These are phyloP conservation scores for Conops quadrifasciatus DNA, from an alignment of 2,888 invertebrate species.

Conservation along the genomic window DNA sequence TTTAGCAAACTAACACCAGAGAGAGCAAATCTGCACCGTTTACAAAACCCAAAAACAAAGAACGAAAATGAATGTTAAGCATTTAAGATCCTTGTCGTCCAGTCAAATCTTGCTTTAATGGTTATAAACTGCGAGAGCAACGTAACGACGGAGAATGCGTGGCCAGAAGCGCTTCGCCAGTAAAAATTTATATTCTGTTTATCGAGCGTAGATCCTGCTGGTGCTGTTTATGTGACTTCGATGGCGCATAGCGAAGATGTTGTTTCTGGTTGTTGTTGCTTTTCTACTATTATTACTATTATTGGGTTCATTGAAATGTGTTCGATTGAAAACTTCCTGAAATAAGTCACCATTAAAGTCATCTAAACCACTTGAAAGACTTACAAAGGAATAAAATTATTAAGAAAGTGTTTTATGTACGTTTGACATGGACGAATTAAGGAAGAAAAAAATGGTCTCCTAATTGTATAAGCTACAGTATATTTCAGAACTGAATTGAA, in stretches of 20 bases:
- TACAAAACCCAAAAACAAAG: background rate
- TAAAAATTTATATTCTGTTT: constrained; percentile 22
- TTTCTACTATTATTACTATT: background rate
- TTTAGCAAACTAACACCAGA: background rate
- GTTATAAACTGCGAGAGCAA: constrained; percentile 20
- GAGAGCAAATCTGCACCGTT: background rate
- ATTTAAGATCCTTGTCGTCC: constrained; percentile 20
- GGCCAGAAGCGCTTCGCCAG: background rate
- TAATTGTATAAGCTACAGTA: too few relatives aligned
- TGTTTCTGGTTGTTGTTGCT: background rate
- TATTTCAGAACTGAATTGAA: too few relatives aligned
- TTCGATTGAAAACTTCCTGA: background rate
- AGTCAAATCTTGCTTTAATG: constrained; percentile 17
- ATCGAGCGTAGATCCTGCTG: constrained; percentile 2
- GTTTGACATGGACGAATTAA: too few relatives aligned
- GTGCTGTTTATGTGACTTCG: constrained; percentile 11
- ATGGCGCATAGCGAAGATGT: background rate
- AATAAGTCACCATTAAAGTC: too few relatives aligned
- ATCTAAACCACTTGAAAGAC: too few relatives aligned
- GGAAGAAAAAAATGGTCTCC: too few relatives aligned
- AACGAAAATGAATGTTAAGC: constrained; percentile 6
- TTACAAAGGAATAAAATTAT: too few relatives aligned
- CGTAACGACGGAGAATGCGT: background rate
- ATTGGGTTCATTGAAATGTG: background rate
- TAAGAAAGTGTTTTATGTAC: too few relatives aligned